Conservation (phyloP, 1,140 invertebrate species). For the Brachionus rubens region DNA sequence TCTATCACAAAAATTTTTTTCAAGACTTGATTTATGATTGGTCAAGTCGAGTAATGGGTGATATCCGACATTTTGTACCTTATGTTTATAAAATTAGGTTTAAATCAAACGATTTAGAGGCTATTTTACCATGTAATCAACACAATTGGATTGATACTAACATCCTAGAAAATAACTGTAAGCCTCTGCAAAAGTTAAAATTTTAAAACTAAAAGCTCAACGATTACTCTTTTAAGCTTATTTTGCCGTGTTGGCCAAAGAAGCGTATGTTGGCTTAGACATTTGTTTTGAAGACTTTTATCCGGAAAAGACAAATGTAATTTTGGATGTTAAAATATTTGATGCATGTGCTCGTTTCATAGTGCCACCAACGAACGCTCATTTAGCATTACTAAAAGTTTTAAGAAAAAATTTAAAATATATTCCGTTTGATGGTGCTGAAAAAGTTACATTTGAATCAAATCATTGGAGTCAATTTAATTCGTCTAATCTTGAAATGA, state of each 20-base stretch:
- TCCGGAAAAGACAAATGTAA: constrained; percentile 49
- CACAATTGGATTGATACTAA: constrained; percentile 91
- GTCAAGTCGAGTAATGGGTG: constrained; percentile 79
- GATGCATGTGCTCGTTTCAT: constrained; percentile 48
- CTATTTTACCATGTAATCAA: constrained; percentile 88
- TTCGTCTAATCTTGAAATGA: neutral
- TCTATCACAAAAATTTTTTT: constrained; percentile 90
- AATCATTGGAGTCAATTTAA: constrained; percentile 43
- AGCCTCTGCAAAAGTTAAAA: neutral
- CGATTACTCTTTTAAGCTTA: constrained; percentile 28
- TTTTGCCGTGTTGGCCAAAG: constrained; percentile 51
- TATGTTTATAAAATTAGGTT: constrained; percentile 92
- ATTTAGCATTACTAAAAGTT: constrained; percentile 32
- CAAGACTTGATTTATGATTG: constrained; percentile 93
- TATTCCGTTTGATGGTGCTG: constrained; percentile 14
- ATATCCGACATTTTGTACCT: constrained; percentile 89
- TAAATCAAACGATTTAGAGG: constrained; percentile 82
- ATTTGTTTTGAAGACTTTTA: constrained; percentile 52
- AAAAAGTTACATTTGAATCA: constrained; percentile 6
- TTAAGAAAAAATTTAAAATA: constrained; percentile 40
- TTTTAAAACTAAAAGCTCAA: neutral
- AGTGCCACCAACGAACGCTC: constrained; percentile 17
- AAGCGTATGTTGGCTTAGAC: constrained; percentile 50
- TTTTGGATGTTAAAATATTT: constrained; percentile 50
- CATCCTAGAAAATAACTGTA: constrained; percentile 74